phyloP scores from a whole-genome alignment of 2,113 vertebrate genomes.

The Galemys pyrenaicus region DNA sequence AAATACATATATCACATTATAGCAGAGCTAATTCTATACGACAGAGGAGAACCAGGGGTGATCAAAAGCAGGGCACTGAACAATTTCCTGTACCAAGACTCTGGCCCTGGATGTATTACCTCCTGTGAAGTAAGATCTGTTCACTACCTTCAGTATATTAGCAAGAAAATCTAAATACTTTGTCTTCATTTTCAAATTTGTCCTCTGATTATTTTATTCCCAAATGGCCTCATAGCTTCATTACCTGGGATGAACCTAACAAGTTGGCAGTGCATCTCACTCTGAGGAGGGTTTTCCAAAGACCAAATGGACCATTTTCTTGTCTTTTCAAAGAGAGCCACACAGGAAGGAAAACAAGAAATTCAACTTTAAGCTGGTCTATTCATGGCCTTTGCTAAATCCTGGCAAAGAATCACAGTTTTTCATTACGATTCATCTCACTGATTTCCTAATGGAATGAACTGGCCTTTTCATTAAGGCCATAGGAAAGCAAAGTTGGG shows the following conservation, averaged over 20 bases:
- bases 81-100: background rate
- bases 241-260: slow-evolving; percentile 67
- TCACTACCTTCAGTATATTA: slow-evolving; percentile 19
- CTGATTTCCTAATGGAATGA: slow-evolving; percentile 71
- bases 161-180: background rate
- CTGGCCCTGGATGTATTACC: background rate
- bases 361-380: slow-evolving; percentile 69
- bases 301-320: slow-evolving; percentile 70
- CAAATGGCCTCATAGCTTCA: background rate
- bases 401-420: slow-evolving; percentile 72
- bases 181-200: background rate
- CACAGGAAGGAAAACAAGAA: slow-evolving; percentile 83
- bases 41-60: too few relatives aligned
- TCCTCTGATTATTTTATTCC: background rate
- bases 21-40: background rate
- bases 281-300: slow-evolving; percentile 72
- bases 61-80: fast-evolving
- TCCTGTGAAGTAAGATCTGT: background rate
- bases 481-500: slow-evolving; percentile 52
- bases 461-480: slow-evolving; percentile 63
- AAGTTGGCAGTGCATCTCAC: slow-evolving; percentile 57
- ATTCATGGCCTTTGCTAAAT: slow-evolving; percentile 70
- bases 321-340: slow-evolving; percentile 79
- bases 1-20: fast-evolving
- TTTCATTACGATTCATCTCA: slow-evolving; percentile 76